These are phyloP conservation scores for Dusona sp. DNA, from an alignment of 2,888 invertebrate genomes.

Conservation along the genomic window DNA sequence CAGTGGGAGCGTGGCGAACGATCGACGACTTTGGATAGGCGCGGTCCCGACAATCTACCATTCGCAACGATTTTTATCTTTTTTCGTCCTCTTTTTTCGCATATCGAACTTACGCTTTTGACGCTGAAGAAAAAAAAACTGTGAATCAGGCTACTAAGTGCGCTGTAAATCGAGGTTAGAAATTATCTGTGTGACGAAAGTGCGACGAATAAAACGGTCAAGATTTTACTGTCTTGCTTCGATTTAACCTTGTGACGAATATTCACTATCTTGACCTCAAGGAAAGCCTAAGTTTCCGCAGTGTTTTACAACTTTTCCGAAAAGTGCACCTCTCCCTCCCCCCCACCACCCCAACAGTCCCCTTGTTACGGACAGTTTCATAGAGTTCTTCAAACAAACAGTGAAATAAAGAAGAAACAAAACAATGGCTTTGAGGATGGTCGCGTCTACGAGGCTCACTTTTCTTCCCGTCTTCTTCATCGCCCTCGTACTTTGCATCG, in stretches of 20 bases:
- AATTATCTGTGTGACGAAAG: not conserved
- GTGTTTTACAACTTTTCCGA: slow-evolving; percentile 1
- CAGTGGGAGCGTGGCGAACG: slow-evolving; percentile 3
- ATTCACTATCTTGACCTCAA: not conserved
- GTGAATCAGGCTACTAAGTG: not conserved
- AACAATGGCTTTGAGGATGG: slow-evolving; percentile 63
- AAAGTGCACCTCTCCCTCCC: not conserved
- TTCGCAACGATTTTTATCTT: not conserved
- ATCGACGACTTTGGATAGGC: slow-evolving; percentile 33
- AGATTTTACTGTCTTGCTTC: not conserved
- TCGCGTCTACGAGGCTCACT: slow-evolving; percentile 62
- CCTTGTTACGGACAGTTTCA: not conserved
- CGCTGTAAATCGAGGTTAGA: not conserved
- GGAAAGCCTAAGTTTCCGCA: not conserved
- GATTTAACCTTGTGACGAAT: not conserved
- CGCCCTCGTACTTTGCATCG: slow-evolving; percentile 64
- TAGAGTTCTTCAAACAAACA: not conserved
- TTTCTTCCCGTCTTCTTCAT: slow-evolving; percentile 54
- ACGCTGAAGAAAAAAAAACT: not conserved
- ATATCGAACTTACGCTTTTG: not conserved
- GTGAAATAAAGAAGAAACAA: slow-evolving; percentile 15
- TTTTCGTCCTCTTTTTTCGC: not conserved
- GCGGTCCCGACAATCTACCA: slow-evolving; percentile 8
- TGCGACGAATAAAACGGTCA: not conserved
- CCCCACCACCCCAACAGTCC: not conserved